Conservation (phyloP, 2,797 vertebrate species). For the Aldrovandia affinis region DNA sequence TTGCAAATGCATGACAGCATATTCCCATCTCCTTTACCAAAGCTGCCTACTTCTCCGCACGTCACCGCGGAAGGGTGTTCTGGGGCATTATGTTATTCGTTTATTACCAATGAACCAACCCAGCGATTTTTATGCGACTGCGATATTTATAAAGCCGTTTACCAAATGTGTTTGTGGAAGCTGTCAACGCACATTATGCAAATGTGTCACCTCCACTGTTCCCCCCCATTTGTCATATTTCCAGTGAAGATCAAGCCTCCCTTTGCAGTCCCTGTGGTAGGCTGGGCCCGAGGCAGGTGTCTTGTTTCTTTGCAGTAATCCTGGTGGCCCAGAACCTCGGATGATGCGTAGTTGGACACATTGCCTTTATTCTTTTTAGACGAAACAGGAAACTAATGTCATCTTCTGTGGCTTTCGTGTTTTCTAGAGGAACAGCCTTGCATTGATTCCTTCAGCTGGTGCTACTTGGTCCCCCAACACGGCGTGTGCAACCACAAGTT, state of each 20-base stretch:
- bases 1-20: neutral
- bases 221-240: too few relatives aligned
- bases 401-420: slow-evolving; percentile 40
- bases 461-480: slow-evolving; percentile 92
- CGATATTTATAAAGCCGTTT: too few relatives aligned
- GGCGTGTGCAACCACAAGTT: slow-evolving; percentile 96
- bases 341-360: neutral
- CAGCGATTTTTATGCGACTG: too few relatives aligned
- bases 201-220: too few relatives aligned
- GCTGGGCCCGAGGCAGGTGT: too few relatives aligned
- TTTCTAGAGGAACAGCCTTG: slow-evolving; percentile 82
- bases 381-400: slow-evolving; percentile 24
- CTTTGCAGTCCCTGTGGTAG: too few relatives aligned
- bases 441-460: slow-evolving; percentile 90
- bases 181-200: too few relatives aligned
- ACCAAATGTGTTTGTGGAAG: too few relatives aligned
- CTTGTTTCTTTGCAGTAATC: neutral
- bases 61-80: neutral
- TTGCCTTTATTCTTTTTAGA: slow-evolving; percentile 20
- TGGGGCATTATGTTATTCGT: neutral
- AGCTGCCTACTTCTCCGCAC: neutral
- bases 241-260: too few relatives aligned
- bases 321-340: slow-evolving; percentile 1
- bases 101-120: neutral
- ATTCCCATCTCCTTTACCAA: neutral